phyloP scores from a whole-genome alignment of 2,797 vertebrate species.

The Astyanax mexicanus region DNA sequence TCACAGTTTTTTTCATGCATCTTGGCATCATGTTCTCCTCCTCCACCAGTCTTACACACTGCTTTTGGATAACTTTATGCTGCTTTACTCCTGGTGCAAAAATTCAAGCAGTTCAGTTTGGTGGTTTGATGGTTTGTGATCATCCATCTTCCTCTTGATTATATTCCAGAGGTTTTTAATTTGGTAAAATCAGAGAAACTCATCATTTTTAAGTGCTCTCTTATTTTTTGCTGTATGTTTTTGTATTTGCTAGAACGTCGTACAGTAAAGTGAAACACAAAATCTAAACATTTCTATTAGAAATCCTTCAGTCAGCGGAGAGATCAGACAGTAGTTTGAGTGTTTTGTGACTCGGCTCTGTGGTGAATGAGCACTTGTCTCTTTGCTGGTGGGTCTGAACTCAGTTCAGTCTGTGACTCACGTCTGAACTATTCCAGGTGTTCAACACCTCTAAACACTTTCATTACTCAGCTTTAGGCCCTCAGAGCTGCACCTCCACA shows the following conservation, averaged over 20 bases:
- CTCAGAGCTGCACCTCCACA: slow-evolving; percentile 1
- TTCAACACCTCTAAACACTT: slow-evolving; percentile 17
- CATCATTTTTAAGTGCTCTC: no score
- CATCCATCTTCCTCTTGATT: no score
- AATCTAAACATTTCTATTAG: background rate
- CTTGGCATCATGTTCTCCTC: no score
- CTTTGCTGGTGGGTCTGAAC: slow-evolving; percentile 38
- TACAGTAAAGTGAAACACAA: background rate
- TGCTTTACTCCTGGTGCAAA: no score
- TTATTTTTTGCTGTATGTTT: no score
- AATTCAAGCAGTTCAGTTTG: no score
- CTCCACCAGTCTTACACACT: no score
- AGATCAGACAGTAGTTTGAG: background rate
- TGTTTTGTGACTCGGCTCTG: slow-evolving; percentile 15
- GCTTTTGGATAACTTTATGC: no score
- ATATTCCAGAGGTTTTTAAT: no score
- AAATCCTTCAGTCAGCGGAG: background rate
- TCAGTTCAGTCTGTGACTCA: slow-evolving; percentile 44
- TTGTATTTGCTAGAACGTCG: background rate
- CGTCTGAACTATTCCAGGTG: slow-evolving; percentile 44
- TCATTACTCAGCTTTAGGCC: slow-evolving; percentile 8
- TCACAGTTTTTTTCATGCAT: no score
- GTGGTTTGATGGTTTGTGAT: no score
- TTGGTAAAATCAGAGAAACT: no score
- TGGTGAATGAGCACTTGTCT: slow-evolving; percentile 46